Evolutionary conservation across 2,797 vertebrate genomes (phyloP).

Genomic region (Acanthurus leucopareius): DNA sequence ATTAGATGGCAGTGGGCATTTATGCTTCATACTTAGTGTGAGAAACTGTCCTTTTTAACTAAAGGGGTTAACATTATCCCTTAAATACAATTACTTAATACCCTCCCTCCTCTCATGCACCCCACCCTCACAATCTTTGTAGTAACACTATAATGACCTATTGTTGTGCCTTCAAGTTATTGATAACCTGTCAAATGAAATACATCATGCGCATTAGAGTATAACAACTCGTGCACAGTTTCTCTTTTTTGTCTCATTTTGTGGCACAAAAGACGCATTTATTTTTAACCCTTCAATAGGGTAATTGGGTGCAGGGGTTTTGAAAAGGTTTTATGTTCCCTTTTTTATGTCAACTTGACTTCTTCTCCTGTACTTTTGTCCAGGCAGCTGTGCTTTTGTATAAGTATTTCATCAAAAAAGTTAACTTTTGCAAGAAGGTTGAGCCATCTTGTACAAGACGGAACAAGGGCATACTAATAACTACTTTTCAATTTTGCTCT

Average conservation of each 20-base stretch:
- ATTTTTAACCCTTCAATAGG: background rate
- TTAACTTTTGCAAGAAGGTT: background rate
- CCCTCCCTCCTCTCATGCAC: background rate
- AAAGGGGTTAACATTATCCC: background rate
- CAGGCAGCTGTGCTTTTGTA: background rate
- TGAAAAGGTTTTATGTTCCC: no score
- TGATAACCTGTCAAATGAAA: no score
- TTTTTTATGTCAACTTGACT: background rate
- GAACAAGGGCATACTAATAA: no score
- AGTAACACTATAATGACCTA: background rate
- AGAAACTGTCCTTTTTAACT: conserved; percentile 9
- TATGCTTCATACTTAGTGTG: background rate
- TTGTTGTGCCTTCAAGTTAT: background rate
- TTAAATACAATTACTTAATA: background rate
- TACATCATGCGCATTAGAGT: no score
- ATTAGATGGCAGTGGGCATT: background rate
- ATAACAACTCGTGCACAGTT: background rate
- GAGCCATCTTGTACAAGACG: background rate
- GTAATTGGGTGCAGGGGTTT: background rate
- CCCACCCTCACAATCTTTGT: background rate
- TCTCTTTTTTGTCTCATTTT: conserved; percentile 2
- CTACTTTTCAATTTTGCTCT: background rate
- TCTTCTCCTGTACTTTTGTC: background rate
- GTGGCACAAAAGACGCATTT: background rate
- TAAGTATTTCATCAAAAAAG: background rate